These are phyloP conservation scores for Sphenopsis melanotis DNA, from an alignment of 2,797 vertebrate genomes.

Conservation along the genomic window DNA sequence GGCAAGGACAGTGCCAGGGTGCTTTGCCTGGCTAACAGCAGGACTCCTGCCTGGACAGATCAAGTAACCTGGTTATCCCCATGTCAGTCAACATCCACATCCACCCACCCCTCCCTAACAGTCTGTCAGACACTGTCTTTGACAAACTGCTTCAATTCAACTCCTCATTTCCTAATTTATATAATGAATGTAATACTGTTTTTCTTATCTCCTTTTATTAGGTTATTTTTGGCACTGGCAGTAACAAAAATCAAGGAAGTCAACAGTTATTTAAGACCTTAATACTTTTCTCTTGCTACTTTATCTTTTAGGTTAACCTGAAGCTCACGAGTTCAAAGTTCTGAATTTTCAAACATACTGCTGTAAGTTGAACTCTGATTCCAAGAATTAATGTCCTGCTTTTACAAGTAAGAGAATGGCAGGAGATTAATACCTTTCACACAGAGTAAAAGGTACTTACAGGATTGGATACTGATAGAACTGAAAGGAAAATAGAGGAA, in stretches of 20 bases:
- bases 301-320: neutral
- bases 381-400: neutral
- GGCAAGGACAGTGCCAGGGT: neutral
- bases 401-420: neutral
- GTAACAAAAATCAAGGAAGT: neutral
- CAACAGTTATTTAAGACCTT: neutral
- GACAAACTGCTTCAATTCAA: neutral
- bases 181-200: neutral
- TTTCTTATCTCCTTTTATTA: neutral
- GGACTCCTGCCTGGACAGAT: neutral
- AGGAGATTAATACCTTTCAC: neutral
- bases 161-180: neutral
- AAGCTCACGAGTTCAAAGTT: neutral
- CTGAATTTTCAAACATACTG: neutral
- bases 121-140: neutral
- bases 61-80: neutral
- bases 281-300: neutral
- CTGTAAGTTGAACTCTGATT: neutral
- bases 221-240: neutral
- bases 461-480: neutral
- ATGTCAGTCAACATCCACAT: accelerated
- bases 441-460: neutral
- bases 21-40: neutral
- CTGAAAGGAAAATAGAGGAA: neutral
- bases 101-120: neutral